A percentile compares a stretch with the other conserved stretches of the same genome.
phyloP scores from a whole-genome alignment of 53 echinoderm and acorn worm genomes.

The Stichopus horrens region DNA sequence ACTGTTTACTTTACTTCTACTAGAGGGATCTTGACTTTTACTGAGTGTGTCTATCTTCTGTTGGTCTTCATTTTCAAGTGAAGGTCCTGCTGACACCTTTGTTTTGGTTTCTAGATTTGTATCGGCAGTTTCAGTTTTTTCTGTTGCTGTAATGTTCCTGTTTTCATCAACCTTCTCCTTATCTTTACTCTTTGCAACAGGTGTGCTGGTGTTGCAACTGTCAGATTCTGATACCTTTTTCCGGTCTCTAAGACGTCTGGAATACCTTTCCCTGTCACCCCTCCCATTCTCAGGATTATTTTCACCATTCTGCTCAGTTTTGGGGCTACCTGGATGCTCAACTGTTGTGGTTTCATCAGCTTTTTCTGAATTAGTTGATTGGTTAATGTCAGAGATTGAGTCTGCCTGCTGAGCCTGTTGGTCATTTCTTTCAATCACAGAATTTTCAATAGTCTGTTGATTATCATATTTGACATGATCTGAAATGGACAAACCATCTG shows the following conservation, averaged over 20 bases:
- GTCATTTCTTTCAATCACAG: not conserved
- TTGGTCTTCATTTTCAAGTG: not conserved
- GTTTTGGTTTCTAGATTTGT: not conserved
- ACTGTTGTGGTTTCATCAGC: not conserved
- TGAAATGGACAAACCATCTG: not conserved
- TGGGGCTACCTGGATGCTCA: not conserved
- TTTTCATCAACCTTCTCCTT: conserved; percentile 34
- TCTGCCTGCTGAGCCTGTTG: not conserved
- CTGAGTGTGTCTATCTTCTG: not conserved
- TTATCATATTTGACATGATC: not conserved
- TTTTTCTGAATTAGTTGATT: not conserved
- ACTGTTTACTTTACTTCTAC: not conserved
- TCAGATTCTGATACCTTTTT: conserved; percentile 8
- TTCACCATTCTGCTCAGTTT: not conserved
- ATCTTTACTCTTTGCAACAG: conserved; percentile 2
- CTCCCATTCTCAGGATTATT: not conserved
- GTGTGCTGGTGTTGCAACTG: not conserved
- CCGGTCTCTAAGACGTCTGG: conserved; percentile 36
- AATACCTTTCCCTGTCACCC: conserved; percentile 1
- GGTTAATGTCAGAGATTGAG: not conserved
- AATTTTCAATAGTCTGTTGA: not conserved
- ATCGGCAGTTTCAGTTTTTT: not conserved
- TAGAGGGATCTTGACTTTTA: not conserved
- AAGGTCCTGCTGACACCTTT: not conserved
- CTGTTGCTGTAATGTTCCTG: conserved; percentile 12